Evolutionary conservation across 37 sponge, comb jelly and placozoan genomes (phyloP).

Genomic region (Lycopodina hypogea): DNA sequence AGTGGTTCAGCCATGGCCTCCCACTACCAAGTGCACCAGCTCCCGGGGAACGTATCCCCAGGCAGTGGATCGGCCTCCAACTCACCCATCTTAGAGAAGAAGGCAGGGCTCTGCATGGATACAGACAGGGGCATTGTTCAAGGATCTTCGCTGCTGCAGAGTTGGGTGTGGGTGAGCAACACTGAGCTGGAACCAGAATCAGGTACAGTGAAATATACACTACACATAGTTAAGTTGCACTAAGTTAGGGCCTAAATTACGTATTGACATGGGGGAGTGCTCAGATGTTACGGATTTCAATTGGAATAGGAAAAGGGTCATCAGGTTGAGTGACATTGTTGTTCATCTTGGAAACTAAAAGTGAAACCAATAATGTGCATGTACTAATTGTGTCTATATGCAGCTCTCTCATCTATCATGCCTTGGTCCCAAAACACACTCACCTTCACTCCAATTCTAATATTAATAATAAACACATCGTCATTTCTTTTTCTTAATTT

Average conservation of each 20-base stretch:
- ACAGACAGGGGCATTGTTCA: neutral
- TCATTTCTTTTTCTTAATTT: no score
- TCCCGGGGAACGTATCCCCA: conserved; percentile 1
- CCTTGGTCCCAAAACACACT: no score
- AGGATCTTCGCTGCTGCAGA: neutral
- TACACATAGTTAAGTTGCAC: no score
- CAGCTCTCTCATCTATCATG: no score
- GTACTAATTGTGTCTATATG: no score
- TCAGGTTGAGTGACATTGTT: no score
- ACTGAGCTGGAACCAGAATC: conserved; percentile 2
- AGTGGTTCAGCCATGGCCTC: neutral
- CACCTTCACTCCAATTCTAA: no score
- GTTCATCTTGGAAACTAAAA: no score
- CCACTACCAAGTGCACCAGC: no score
- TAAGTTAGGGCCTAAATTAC: neutral
- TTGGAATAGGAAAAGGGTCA: no score
- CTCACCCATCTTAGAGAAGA: neutral
- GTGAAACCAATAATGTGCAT: no score
- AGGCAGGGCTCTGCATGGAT: neutral
- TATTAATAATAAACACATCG: no score
- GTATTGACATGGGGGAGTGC: neutral
- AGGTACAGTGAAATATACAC: neutral
- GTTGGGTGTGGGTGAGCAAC: conserved; percentile 21
- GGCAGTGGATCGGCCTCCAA: conserved; percentile 12
- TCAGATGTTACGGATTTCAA: neutral